Base-by-base conservation (phyloP, 2,113 vertebrate genomes). In the Smithornis capensis region DNA sequence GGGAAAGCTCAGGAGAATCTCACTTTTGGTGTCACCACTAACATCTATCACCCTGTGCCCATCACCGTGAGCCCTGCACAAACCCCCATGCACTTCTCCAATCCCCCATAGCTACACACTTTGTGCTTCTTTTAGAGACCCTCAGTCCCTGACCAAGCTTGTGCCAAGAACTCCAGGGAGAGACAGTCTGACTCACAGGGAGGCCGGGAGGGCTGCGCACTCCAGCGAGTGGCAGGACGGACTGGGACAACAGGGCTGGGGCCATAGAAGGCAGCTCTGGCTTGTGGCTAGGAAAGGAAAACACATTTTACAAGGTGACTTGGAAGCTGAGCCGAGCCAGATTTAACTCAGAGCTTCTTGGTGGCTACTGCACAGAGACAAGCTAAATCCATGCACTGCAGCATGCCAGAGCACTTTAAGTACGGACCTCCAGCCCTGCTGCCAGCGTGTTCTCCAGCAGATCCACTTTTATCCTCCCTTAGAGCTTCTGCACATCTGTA, bases 221-320 rank as follows among this genome's bases (percentile, higher is more conserved):
- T 95, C 99, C 99, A 99, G 62, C 98, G 98, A 81, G 98, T 98
- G 25, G 98, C 92, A 42, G 98, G 96, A 31, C 98, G 98, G 28
- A 98, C 89, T 14, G 97, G 97, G 78, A 98, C 97, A 71, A 98
- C 94, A 3, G 98, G 95, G 87, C 95, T 98, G 89, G 98, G 98
- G 87, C 97, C 98, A 24, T 98, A 99, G 98, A 97, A 99, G 7
- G 98, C 75, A 56, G 97, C 74, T 92, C 98, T 98, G 69, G 94
- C 95, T 40, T 98, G 98, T 85, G 98, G 97, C 99, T 99, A 96
- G 22, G 60, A 29, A 76, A 90, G 89, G 84, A 87, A 55, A 94
- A 80, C 62, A 63, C 3, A 2, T 94, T n/a, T 57, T 23, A n/a
- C 50, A 23, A 15, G 16, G 4, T 71, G 83, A 49, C 19, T 19